phyloP scores from a whole-genome alignment of 92 coral and sea anemone genomes.

The Heteractis magnifica region DNA sequence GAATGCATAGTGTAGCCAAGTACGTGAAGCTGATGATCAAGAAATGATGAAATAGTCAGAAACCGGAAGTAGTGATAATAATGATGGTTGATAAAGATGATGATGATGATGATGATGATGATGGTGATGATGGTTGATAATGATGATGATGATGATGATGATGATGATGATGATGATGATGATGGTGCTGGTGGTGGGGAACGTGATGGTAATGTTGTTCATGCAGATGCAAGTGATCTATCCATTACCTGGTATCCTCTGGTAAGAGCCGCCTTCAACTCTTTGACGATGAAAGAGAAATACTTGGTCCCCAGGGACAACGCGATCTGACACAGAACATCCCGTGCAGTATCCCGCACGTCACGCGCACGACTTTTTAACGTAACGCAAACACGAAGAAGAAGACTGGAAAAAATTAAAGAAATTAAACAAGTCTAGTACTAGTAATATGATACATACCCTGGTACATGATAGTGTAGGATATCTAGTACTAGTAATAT shows the following conservation, averaged over 20 bases:
- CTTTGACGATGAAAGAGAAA: constrained; percentile 83
- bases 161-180: neutral
- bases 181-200: neutral
- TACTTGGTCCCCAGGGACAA: constrained; percentile 86
- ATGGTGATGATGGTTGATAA: neutral
- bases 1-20: constrained; percentile 81
- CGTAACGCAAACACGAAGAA: constrained; percentile 81
- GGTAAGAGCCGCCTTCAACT: constrained; percentile 66
- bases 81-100: neutral
- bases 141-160: neutral
- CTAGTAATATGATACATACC: too few species aligned
- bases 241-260: constrained; percentile 91
- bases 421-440: too few species aligned
- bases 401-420: constrained; percentile 53
- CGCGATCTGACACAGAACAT: constrained; percentile 81
- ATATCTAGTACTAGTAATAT: too few species aligned
- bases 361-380: constrained; percentile 90
- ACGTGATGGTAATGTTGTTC: neutral
- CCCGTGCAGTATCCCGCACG: constrained; percentile 91
- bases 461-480: too few species aligned
- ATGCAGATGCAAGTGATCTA: neutral
- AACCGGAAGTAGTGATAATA: neutral
- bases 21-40: constrained; percentile 81
- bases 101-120: neutral
- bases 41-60: neutral